Conservation (phyloP, 2,797 vertebrate species). For the Danio choprae region DNA sequence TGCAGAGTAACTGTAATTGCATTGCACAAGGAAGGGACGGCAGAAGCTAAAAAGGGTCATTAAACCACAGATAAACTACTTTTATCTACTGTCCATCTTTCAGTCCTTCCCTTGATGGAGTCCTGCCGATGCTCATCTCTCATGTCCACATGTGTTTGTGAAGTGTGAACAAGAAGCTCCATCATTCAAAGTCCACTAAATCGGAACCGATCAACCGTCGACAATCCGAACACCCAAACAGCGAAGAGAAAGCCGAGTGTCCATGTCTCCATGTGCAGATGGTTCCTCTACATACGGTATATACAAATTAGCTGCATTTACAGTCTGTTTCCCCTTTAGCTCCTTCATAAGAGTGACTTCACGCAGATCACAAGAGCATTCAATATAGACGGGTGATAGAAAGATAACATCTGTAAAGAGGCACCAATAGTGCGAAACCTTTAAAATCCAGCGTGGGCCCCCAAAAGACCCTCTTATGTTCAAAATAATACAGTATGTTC, state of each 20-base stretch:
- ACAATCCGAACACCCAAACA: constrained; percentile 72
- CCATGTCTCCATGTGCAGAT: constrained; percentile 55
- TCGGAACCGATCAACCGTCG: constrained; percentile 67
- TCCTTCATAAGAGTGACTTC: constrained; percentile 42
- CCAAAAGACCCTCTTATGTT: constrained; percentile 31
- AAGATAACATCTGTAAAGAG: constrained; percentile 55
- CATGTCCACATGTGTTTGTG: neutral
- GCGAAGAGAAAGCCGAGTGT: constrained; percentile 49
- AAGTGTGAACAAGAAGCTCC: constrained; percentile 2
- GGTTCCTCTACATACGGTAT: constrained; percentile 48
- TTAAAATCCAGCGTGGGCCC: constrained; percentile 50
- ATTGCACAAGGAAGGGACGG: neutral
- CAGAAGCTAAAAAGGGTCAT: constrained; percentile 22
- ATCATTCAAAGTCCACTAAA: neutral
- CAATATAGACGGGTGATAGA: constrained; percentile 24
- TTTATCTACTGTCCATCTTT: constrained; percentile 7
- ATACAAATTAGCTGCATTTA: constrained; percentile 57
- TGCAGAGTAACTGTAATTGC: neutral
- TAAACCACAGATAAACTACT: constrained; percentile 43
- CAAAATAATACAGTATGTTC: constrained; percentile 49
- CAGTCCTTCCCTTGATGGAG: neutral
- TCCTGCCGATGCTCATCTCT: constrained; percentile 1
- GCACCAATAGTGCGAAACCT: constrained; percentile 39
- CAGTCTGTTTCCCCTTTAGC: constrained; percentile 39
- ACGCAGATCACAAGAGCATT: constrained; percentile 36